Conservation (phyloP, 2,113 vertebrate genomes). For the Pachyramphus minor region DNA sequence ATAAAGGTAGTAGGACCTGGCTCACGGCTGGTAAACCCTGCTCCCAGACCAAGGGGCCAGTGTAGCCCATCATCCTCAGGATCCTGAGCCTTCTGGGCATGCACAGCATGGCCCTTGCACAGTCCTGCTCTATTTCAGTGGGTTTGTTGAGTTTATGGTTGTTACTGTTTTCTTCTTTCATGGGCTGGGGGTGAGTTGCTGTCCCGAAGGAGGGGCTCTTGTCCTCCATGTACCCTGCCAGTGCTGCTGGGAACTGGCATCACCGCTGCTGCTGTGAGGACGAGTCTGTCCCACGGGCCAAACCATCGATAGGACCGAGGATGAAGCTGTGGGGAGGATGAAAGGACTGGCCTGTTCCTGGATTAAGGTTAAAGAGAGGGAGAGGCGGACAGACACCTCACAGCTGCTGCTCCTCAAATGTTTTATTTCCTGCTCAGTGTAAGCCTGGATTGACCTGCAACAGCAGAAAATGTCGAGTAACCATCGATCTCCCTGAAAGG, state of each 20-base stretch:
- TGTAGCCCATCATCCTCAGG: not conserved
- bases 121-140: not conserved
- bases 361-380: not conserved
- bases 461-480: not conserved
- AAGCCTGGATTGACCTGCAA: slow-evolving; percentile 42
- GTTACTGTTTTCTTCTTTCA: not conserved
- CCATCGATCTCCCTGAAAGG: not conserved
- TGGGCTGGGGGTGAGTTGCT: not conserved
- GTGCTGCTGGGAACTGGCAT: not conserved
- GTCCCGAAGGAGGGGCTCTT: accelerated
- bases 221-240: accelerated
- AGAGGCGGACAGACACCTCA: not conserved
- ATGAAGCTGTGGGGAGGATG: not conserved
- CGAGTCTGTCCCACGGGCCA: not conserved
- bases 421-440: slow-evolving; percentile 30
- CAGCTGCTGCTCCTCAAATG: slow-evolving; percentile 21
- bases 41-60: not conserved
- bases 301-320: accelerated
- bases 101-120: not conserved
- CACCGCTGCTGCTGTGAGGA: not conserved
- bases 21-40: not conserved
- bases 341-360: not conserved
- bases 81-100: not conserved
- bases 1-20: not conserved
- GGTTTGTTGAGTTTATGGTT: not conserved